Evolutionary conservation across 2,113 vertebrate species (phyloP).

Genomic region (Periophthalmodon schlosseri): DNA sequence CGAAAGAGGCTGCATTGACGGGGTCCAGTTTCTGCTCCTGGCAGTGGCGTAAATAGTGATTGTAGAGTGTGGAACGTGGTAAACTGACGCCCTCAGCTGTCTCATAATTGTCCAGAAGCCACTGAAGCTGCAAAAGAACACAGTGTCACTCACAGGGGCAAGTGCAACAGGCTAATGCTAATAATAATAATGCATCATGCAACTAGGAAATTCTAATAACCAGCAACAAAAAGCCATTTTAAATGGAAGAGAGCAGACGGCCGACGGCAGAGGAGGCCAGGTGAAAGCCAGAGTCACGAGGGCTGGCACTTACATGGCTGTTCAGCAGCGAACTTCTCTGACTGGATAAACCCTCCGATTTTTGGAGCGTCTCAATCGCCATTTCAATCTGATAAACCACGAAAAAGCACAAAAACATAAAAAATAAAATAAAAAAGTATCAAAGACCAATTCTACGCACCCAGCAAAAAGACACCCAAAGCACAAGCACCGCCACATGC

Average conservation of each 20-base stretch:
- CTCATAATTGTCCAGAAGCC: conserved; percentile 97
- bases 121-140: conserved; percentile 85
- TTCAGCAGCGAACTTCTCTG: conserved; percentile 99
- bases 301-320: conserved; percentile 87
- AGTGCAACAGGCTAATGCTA: neutral
- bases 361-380: conserved; percentile 99
- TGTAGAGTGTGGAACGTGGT: conserved; percentile 94
- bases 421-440: conserved; percentile 55
- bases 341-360: conserved; percentile 97
- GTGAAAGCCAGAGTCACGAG: conserved; percentile 27
- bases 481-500: conserved; percentile 84
- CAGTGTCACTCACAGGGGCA: conserved; percentile 20
- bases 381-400: conserved; percentile 97
- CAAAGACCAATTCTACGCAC: conserved; percentile 41
- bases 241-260: conserved; percentile 30
- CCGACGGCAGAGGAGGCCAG: conserved; percentile 9
- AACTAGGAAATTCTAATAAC: conserved; percentile 23
- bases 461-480: conserved; percentile 48
- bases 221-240: conserved; percentile 32
- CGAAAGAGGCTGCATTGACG: conserved; percentile 95
- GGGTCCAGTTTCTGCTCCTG: conserved; percentile 98
- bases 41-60: conserved; percentile 96
- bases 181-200: conserved; percentile 13
- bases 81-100: conserved; percentile 96
- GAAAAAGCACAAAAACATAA: conserved; percentile 76